A percentile compares a stretch with the other conserved stretches of the same genome.
These are phyloP conservation scores for Coregonus ussuriensis DNA, from an alignment of 2,797 vertebrate species.

Conservation along the genomic window DNA sequence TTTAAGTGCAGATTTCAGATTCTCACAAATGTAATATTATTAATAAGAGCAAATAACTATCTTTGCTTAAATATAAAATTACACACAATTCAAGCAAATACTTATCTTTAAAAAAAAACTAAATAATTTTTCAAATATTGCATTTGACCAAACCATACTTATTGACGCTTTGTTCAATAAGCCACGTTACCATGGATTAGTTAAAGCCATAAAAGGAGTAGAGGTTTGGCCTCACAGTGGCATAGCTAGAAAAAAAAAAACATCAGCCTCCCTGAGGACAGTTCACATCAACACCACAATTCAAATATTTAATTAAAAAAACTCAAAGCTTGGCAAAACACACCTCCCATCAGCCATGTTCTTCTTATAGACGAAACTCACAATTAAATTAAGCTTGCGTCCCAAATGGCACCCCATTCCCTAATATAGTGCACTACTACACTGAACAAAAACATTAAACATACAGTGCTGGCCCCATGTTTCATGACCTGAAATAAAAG, in stretches of 20 bases:
- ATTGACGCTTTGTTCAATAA: slow-evolving; percentile 45
- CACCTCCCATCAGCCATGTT: slow-evolving; percentile 53
- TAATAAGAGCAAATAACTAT: slow-evolving; percentile 53
- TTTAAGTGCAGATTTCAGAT: slow-evolving; percentile 57
- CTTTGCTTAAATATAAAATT: slow-evolving; percentile 72
- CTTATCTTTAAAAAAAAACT: slow-evolving; percentile 60
- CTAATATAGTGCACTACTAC: neutral
- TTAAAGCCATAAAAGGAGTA: slow-evolving; percentile 64
- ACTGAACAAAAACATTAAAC: neutral
- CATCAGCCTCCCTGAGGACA: slow-evolving; percentile 76
- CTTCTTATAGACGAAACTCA: slow-evolving; percentile 28
- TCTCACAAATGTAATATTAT: slow-evolving; percentile 65
- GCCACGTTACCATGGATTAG: slow-evolving; percentile 42
- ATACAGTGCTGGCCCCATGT: neutral
- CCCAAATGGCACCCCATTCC: neutral
- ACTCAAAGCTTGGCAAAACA: slow-evolving; percentile 69
- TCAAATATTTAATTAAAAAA: slow-evolving; percentile 72
- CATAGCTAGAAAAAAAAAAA: slow-evolving; percentile 59
- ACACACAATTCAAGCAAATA: slow-evolving; percentile 59
- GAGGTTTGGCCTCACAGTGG: slow-evolving; percentile 51
- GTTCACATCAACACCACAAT: slow-evolving; percentile 70
- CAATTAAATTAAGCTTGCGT: slow-evolving; percentile 21
- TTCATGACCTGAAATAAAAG: neutral
- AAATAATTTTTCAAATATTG: slow-evolving; percentile 68
- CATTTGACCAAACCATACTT: slow-evolving; percentile 62